A percentile compares a stretch with the other conserved stretches of the same genome.
Conservation (phyloP, 2,797 vertebrate genomes). For the Scolopax rusticola region DNA sequence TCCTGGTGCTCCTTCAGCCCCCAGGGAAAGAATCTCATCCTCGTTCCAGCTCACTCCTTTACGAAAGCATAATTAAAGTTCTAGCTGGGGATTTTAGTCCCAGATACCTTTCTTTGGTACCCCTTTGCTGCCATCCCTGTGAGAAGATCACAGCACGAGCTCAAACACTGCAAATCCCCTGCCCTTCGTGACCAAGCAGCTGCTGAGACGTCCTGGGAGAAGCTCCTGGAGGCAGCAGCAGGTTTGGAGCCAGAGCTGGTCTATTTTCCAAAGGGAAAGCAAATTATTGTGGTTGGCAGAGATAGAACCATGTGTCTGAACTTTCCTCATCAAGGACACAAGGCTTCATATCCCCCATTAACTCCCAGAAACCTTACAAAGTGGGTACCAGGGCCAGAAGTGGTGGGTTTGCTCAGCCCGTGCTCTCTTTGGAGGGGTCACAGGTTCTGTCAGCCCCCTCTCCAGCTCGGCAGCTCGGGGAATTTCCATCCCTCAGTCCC, state of each 20-base stretch:
- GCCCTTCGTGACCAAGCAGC: fast-evolving
- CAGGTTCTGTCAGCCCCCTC: not conserved
- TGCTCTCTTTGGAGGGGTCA: fast-evolving
- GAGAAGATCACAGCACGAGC: not conserved
- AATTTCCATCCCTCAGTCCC: not conserved
- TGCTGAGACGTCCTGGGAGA: not conserved
- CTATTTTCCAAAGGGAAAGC: not conserved
- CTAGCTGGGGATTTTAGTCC: not conserved
- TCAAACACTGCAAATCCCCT: not conserved
- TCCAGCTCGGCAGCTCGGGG: fast-evolving
- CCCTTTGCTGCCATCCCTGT: not conserved
- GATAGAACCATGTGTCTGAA: not conserved
- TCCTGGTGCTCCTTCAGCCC: not conserved
- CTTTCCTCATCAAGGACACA: not conserved
- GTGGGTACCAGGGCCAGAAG: not conserved
- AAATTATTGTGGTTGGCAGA: not conserved
- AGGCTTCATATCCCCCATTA: not conserved
- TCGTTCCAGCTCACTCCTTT: not conserved
- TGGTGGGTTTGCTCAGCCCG: not conserved
- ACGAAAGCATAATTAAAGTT: conserved; percentile 3
- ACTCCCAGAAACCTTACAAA: not conserved
- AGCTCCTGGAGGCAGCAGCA: not conserved
- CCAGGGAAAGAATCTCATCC: conserved; percentile 6
- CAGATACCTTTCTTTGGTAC: not conserved
- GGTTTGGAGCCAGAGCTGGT: not conserved